phyloP scores from a whole-genome alignment of 2,113 vertebrate species.

The Zosterops pallidus region DNA sequence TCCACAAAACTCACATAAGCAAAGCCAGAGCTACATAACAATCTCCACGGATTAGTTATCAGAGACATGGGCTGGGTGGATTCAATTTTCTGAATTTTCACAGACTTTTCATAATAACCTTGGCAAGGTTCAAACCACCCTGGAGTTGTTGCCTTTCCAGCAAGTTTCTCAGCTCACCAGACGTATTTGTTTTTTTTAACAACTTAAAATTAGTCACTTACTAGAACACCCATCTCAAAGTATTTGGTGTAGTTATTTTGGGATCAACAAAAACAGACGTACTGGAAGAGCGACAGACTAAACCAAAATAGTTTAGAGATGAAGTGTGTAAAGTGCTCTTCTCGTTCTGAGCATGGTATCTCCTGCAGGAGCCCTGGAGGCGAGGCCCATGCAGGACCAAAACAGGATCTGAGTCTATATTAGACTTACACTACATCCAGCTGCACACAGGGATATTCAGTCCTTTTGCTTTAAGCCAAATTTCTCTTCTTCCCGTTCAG shows the following conservation, averaged over 20 bases:
- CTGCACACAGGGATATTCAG: neutral
- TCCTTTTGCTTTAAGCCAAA: neutral
- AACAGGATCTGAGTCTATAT: neutral
- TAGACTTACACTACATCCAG: neutral
- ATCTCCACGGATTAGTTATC: neutral
- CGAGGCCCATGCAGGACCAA: accelerated
- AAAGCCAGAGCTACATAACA: neutral
- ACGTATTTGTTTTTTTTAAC: neutral
- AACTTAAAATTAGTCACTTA: conserved; percentile 10
- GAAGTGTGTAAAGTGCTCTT: neutral
- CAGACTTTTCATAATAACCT: neutral
- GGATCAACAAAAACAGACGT: neutral
- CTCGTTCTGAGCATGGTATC: accelerated
- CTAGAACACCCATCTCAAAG: neutral
- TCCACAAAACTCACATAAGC: neutral
- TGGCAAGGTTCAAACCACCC: neutral
- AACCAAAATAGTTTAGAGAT: neutral
- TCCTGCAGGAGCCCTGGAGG: neutral
- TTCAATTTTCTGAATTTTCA: neutral
- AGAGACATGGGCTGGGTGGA: neutral
- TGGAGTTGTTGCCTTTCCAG: neutral
- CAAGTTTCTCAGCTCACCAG: neutral
- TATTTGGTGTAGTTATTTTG: neutral
- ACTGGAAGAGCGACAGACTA: neutral
- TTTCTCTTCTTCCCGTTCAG: neutral